A percentile compares a stretch with the other conserved stretches of the same genome.
phyloP scores from a whole-genome alignment of 2,888 invertebrate genomes.

The Cheilosia impressa region DNA sequence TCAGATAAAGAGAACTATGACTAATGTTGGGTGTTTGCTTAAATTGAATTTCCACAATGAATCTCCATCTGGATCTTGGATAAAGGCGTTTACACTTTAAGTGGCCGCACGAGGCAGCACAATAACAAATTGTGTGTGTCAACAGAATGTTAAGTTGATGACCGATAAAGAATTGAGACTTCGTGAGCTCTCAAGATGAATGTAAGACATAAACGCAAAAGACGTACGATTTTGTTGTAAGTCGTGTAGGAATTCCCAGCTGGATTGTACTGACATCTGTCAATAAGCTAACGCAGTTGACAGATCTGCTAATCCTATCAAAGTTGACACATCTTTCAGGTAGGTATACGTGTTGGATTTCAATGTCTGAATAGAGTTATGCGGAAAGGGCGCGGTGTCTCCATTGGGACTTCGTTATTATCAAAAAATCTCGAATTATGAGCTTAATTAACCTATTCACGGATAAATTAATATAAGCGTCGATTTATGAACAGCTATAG shows the following conservation, averaged over 20 bases:
- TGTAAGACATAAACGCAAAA: neutral
- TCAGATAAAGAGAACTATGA: neutral
- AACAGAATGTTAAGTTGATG: neutral
- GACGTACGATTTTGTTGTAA: neutral
- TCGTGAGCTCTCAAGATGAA: neutral
- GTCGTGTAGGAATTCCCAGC: neutral
- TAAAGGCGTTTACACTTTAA: neutral
- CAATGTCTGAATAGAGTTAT: no score
- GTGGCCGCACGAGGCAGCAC: neutral
- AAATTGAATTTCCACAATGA: constrained; percentile 1
- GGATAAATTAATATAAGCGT: no score
- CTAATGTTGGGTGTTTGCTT: no score
- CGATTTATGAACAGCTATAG: no score
- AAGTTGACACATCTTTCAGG: no score
- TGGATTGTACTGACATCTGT: neutral
- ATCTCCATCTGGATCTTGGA: neutral
- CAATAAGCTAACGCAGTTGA: neutral
- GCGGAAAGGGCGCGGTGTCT: no score
- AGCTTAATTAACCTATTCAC: no score
- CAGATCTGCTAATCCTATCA: no score
- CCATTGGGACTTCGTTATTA: no score
- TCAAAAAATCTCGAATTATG: no score
- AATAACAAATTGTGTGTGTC: neutral
- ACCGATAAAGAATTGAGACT: neutral
- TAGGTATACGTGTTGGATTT: no score